Base-by-base conservation (phyloP, 2,888 invertebrate species). In the Limnephilus rhombicus region DNA sequence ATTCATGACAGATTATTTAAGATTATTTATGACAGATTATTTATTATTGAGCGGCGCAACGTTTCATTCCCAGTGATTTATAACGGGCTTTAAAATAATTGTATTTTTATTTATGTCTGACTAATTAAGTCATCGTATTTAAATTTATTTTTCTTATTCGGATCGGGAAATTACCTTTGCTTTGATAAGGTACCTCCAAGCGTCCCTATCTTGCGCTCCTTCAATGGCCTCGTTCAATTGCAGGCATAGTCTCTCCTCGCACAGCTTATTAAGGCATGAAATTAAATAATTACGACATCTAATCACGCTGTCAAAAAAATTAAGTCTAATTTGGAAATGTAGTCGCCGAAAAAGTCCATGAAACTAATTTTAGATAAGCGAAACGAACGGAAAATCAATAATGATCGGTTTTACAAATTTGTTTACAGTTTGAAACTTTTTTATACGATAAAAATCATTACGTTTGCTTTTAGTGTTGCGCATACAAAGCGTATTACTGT, bases 381-480 rank as follows among this genome's bases (percentile, higher is more conserved):
- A 68, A 68, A n/a, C 68, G 68, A 68, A 68, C 68, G 68, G n/a
- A 68, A 68, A 68, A 68, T 68, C 68, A 68, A 68, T 68, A 68
- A 24, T 68, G 68, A 68, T 68, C 68, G 68, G 24, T 68, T 68
- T 68, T 68, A 68, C 68, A 68, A 68, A 24, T 68, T 68, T 68
- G 68, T 68, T 68, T 68, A 68, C 68, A n/a, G 68, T 68, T 68
- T n/a, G 68, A 68, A 68, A 7, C 7, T 68, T 68, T 68, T 68
- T 68, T 68, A 68, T 68, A 24, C 9, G 24, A 68, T 18, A 24
- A 18, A 68, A 24, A 24, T 24, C 24, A 68, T 68, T 68, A n/a
- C 24, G 68, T 68, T 68, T 68, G n/a, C 9, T 9, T 24, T 68
- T 68, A 7, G 9, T 68, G 24, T n/a, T 7, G 53, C 18, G 53